A percentile compares a stretch with the other conserved stretches of the same genome.
Evolutionary conservation across 2,797 vertebrate species (phyloP).

Genomic region (Lutjanus campechanus): DNA sequence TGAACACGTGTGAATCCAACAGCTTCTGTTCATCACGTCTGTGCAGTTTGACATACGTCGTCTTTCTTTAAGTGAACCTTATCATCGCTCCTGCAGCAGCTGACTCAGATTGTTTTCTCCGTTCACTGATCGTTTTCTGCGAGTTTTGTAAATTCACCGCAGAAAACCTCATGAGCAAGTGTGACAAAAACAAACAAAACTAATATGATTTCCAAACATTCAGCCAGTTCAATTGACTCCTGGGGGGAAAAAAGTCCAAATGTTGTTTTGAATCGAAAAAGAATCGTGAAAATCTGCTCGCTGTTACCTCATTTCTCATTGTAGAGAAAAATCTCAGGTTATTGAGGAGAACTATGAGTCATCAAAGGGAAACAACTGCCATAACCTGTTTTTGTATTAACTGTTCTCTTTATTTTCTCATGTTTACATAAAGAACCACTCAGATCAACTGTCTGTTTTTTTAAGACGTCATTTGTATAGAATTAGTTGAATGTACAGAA

Average conservation of each 20-base stretch:
- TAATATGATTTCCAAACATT: not conserved
- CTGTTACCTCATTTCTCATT: conserved; percentile 76
- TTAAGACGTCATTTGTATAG: conserved; percentile 19
- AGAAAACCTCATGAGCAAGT: conserved; percentile 9
- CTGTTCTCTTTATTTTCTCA: conserved; percentile 32
- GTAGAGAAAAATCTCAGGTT: conserved; percentile 82
- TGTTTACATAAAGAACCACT: conserved; percentile 52
- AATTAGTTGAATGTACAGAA: conserved; percentile 52
- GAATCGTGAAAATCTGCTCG: conserved; percentile 33
- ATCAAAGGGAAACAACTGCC: conserved; percentile 65
- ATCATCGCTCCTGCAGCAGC: conserved; percentile 16
- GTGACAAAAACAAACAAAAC: not conserved
- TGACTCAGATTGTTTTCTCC: conserved; percentile 7
- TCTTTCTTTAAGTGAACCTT: conserved; percentile 9
- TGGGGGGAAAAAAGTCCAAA: not conserved
- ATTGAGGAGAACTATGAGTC: conserved; percentile 62
- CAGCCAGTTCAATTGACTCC: conserved; percentile 15
- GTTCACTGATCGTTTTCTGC: conserved; percentile 1
- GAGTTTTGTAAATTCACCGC: conserved; percentile 3
- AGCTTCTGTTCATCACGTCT: not conserved
- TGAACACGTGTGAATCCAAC: conserved; percentile 1
- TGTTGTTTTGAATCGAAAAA: not conserved
- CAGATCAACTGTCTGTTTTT: conserved; percentile 40
- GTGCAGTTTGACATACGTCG: not conserved
- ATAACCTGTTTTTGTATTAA: conserved; percentile 36